Conservation (phyloP, 2,797 vertebrate genomes). For the Crocidura indochinensis region DNA sequence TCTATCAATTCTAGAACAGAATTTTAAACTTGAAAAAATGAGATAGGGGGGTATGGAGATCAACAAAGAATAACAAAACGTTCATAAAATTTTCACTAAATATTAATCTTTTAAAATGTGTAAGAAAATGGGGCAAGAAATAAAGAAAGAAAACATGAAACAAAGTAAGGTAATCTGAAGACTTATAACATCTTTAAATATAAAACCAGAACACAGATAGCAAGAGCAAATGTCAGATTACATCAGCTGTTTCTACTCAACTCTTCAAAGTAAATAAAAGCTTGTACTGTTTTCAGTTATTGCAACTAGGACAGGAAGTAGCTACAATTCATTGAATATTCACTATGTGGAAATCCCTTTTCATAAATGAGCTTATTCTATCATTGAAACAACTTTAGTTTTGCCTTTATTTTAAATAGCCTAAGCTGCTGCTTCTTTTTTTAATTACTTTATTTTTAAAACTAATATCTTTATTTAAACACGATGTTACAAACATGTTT, state of each 20-base stretch:
- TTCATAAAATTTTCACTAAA: too few species aligned
- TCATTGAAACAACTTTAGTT: conserved; percentile 36
- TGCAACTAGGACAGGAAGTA: not conserved
- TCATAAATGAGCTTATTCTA: not conserved
- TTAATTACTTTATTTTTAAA: too few species aligned
- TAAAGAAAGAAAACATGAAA: not conserved
- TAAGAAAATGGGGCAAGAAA: too few species aligned
- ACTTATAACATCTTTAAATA: conserved; percentile 1
- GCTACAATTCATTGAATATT: not conserved
- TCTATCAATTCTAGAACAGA: conserved; percentile 34
- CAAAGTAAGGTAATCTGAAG: not conserved
- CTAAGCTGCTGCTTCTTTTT: too few species aligned
- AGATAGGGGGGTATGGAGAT: too few species aligned
- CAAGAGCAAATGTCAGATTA: conserved; percentile 32
- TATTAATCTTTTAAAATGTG: too few species aligned
- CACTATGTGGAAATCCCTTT: not conserved
- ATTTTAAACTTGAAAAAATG: not conserved
- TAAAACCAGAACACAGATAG: conserved; percentile 30
- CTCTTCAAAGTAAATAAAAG: conserved; percentile 29
- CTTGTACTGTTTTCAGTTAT: not conserved
- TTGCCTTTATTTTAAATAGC: too few species aligned
- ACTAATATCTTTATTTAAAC: too few species aligned
- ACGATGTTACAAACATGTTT: too few species aligned
- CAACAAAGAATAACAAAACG: too few species aligned
- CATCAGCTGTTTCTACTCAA: not conserved